These are phyloP conservation scores for Eucidaris tribuloides DNA, from an alignment of 35 echinoderm and acorn worm genomes.

Conservation along the genomic window DNA sequence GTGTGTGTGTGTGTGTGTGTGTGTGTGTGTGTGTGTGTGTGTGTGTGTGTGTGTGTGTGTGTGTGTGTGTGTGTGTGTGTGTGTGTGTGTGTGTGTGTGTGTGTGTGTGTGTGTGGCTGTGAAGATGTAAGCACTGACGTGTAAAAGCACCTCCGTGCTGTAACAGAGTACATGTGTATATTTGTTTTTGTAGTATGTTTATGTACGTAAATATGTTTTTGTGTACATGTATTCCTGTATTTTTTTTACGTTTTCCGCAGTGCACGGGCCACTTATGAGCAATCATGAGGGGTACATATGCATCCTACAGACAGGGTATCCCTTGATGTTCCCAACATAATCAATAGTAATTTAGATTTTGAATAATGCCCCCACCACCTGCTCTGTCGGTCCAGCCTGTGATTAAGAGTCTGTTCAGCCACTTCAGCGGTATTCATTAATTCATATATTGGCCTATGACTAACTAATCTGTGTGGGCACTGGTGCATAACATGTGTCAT, in stretches of 20 bases:
- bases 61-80: neutral
- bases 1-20: neutral
- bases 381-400: too few relatives aligned
- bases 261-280: neutral
- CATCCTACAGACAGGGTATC: too few relatives aligned
- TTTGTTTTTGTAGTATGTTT: neutral
- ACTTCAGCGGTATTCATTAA: too few relatives aligned
- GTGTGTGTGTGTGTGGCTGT: too few relatives aligned
- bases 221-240: neutral
- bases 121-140: too few relatives aligned
- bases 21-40: neutral
- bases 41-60: neutral
- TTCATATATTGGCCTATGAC: too few relatives aligned
- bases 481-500: too few relatives aligned
- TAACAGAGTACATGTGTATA: neutral
- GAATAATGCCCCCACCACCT: too few relatives aligned
- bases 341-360: too few relatives aligned
- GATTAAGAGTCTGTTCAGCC: too few relatives aligned
- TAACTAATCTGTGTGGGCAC: too few relatives aligned
- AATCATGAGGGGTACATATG: neutral
- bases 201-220: neutral
- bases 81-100: neutral
- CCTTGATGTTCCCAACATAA: too few relatives aligned
- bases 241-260: neutral
- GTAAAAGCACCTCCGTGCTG: neutral